Evolutionary conservation across 2,888 invertebrate genomes (phyloP).

Genomic region (Drosophila emarginata): DNA sequence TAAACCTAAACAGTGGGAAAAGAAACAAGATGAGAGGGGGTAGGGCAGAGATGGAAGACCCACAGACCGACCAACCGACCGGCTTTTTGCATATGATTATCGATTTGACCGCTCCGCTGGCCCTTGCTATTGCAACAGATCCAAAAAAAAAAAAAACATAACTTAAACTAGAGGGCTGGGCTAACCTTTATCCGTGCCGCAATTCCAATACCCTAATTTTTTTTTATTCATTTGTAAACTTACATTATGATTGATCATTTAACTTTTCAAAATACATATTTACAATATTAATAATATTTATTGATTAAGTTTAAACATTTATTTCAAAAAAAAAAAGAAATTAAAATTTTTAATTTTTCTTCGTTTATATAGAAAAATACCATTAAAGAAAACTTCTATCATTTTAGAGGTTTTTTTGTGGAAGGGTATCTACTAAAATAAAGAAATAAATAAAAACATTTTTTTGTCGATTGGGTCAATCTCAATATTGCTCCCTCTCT

Average conservation of each 20-base stretch:
- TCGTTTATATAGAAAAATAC: too few relatives aligned
- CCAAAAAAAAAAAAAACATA: neutral
- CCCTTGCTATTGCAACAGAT: constrained; percentile 16
- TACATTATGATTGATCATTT: too few relatives aligned
- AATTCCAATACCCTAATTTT: neutral
- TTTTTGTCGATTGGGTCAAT: constrained; percentile 62
- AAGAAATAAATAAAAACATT: constrained; percentile 2
- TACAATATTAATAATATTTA: too few relatives aligned
- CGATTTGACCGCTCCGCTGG: constrained; percentile 49
- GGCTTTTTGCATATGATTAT: constrained; percentile 77
- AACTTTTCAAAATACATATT: too few relatives aligned
- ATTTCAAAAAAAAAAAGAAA: too few relatives aligned
- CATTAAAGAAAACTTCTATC: too few relatives aligned
- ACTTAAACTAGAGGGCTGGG: neutral
- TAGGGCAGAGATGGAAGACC: neutral
- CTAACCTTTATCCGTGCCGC: neutral
- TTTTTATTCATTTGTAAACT: neutral
- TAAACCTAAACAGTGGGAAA: constrained; percentile 26
- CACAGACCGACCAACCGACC: constrained; percentile 47
- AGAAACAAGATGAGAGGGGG: neutral
- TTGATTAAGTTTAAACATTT: too few relatives aligned
- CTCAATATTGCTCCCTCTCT: constrained; percentile 1
- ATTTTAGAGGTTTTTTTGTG: neutral
- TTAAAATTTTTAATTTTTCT: too few relatives aligned
- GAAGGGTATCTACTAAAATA: neutral